Percentiles rank a stretch among this genome's conserved stretches.
Conservation (phyloP, 2,113 vertebrate genomes). For the Plecotus auritus region DNA sequence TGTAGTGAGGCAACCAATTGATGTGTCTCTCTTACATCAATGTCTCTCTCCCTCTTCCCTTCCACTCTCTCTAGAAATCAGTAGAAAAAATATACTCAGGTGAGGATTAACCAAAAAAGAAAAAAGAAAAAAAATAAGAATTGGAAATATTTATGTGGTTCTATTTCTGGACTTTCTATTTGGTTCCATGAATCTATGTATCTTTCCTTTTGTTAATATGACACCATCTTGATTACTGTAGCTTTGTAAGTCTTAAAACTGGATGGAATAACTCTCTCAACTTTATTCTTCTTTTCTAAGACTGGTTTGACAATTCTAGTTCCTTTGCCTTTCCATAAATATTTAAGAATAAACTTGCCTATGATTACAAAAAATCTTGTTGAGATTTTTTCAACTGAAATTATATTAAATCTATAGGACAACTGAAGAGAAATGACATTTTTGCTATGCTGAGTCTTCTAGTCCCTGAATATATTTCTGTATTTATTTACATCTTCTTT, state of each 20-base stretch:
- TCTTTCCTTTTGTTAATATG: not conserved
- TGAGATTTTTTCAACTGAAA: not conserved
- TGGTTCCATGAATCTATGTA: not conserved
- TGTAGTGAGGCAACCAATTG: no score
- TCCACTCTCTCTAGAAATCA: no score
- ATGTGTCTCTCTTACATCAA: no score
- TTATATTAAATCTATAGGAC: not conserved
- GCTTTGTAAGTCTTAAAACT: not conserved
- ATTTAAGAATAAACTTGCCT: not conserved
- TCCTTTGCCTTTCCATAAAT: not conserved
- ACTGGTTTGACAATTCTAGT: not conserved
- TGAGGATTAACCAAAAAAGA: no score
- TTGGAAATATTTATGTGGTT: not conserved
- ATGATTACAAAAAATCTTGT: not conserved
- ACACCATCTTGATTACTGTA: not conserved
- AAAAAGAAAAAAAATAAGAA: not conserved
- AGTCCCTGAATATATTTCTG: not conserved
- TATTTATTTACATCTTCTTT: not conserved
- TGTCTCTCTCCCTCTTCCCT: no score
- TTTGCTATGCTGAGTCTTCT: not conserved
- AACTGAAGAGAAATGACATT: not conserved
- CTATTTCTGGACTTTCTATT: not conserved
- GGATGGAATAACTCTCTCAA: not conserved
- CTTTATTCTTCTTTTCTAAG: not conserved
- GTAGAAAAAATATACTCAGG: no score